Base-by-base conservation (phyloP, 2,797 vertebrate species). In the Enteromius thamalakanensis region DNA sequence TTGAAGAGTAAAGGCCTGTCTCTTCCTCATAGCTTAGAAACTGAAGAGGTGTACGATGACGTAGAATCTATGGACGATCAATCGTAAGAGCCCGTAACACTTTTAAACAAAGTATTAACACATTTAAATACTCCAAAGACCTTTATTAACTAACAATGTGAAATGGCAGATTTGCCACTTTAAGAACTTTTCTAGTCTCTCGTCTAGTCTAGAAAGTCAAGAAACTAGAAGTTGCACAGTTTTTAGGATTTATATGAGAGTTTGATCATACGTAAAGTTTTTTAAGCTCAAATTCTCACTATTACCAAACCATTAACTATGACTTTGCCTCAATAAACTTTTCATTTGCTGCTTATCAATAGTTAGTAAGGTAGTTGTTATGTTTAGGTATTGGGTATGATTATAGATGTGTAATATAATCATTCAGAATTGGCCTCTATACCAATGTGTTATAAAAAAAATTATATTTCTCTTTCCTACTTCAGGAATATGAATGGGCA, bases 1-100 rank as follows among this genome's bases (percentile, higher is more conserved):
- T 90, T 98, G 87, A 97, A 96, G 81, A 94, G 88, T 64, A 53
- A 84, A 32, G 10, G 68, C 12, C 70, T 69, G 1, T 55, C 90
- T 1, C 7, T 79, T 7, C 80, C 70, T 47, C 0, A 83, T 69
- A 86, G 87, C 10, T 1, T 49, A 47, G 85, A 89, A 0, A 88
- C 85, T 19, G 96, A 97, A n/a, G 97, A 98, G 19, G 91, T 96
- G 0, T 99, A 99, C 0, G 97, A 99, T 76, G 97, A 99, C 82
- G 94, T 99, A 17, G 94, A 89, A 34, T 84, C 93, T 3, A 88
- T 94, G 17, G 84, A 94, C 6, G 91, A 94, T 81, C 32, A 79
- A 26, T 64, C 26, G 82, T 78, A 62, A 83, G n/a, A 77, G 17
- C 34, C 12, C 49, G 29, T 11, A 34, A 79, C 64, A 51, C 8